Percentiles rank a stretch among this genome's conserved stretches.
These are phyloP conservation scores for Scotopteryx bipunctaria DNA, from an alignment of 2,888 invertebrate genomes.

Conservation along the genomic window DNA sequence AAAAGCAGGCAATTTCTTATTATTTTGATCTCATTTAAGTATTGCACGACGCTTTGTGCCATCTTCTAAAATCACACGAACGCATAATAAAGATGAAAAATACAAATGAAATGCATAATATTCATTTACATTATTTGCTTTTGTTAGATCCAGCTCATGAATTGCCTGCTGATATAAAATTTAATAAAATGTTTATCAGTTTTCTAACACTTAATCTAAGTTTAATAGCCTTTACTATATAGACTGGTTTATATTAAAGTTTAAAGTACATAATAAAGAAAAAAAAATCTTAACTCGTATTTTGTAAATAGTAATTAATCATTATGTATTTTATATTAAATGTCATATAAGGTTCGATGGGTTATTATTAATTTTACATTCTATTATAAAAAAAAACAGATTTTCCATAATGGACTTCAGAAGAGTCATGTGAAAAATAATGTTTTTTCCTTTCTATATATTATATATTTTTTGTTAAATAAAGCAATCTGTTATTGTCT, in stretches of 20 bases:
- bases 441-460: slow-evolving; percentile 78
- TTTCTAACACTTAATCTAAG: slow-evolving; percentile 79
- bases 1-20: slow-evolving; percentile 74
- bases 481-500: slow-evolving; percentile 83
- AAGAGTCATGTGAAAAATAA: slow-evolving; percentile 70
- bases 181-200: slow-evolving; percentile 47
- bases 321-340: slow-evolving; percentile 82
- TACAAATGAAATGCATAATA: slow-evolving; percentile 65
- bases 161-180: slow-evolving; percentile 75
- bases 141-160: slow-evolving; percentile 36
- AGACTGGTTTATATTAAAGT: slow-evolving; percentile 82
- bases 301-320: slow-evolving; percentile 83
- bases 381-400: slow-evolving; percentile 57
- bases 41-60: slow-evolving; percentile 71
- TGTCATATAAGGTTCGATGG: slow-evolving; percentile 79
- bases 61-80: slow-evolving; percentile 58
- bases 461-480: slow-evolving; percentile 84
- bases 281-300: slow-evolving; percentile 78
- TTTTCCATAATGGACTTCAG: slow-evolving; percentile 65
- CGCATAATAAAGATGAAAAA: slow-evolving; percentile 63
- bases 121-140: slow-evolving; percentile 42
- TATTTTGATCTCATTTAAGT: slow-evolving; percentile 70
- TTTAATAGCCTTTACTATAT: slow-evolving; percentile 83
- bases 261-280: slow-evolving; percentile 66
- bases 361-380: slow-evolving; percentile 75